phyloP scores from a whole-genome alignment of 2,113 vertebrate species.

The Orycteropus afer region DNA sequence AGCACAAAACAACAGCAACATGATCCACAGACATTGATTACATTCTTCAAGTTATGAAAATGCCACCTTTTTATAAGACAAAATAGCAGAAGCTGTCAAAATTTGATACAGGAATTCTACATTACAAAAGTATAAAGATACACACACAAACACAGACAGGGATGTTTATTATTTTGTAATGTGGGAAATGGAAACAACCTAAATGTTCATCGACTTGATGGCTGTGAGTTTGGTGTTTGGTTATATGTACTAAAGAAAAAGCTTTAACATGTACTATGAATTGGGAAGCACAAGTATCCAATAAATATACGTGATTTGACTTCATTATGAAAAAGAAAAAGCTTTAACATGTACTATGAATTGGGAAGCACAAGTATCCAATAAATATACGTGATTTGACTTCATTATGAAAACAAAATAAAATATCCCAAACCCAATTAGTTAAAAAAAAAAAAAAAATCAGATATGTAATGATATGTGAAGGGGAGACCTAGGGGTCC shows the following conservation, averaged over 20 bases:
- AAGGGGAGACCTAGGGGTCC: background rate
- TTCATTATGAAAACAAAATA: background rate
- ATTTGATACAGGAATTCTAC: background rate
- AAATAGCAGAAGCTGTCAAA: background rate
- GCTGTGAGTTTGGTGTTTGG: too few relatives aligned
- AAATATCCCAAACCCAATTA: background rate
- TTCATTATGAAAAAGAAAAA: background rate
- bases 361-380: background rate
- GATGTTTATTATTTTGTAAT: rapidly evolving
- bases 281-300: background rate
- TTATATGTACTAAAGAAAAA: too few relatives aligned
- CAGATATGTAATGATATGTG: rapidly evolving
- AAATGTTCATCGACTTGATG: too few relatives aligned
- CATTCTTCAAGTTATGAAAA: background rate
- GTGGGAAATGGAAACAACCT: background rate
- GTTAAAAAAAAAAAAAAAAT: too few relatives aligned
- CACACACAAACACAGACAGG: rapidly evolving
- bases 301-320: background rate
- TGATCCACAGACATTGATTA: background rate
- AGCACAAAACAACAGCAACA: background rate
- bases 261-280: background rate
- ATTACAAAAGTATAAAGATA: background rate
- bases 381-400: background rate
- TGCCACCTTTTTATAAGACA: background rate
- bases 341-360: background rate